Percentiles rank a stretch among this genome's conserved stretches.
Conservation (phyloP, 2,797 vertebrate genomes). For the Eospalax fontanierii region DNA sequence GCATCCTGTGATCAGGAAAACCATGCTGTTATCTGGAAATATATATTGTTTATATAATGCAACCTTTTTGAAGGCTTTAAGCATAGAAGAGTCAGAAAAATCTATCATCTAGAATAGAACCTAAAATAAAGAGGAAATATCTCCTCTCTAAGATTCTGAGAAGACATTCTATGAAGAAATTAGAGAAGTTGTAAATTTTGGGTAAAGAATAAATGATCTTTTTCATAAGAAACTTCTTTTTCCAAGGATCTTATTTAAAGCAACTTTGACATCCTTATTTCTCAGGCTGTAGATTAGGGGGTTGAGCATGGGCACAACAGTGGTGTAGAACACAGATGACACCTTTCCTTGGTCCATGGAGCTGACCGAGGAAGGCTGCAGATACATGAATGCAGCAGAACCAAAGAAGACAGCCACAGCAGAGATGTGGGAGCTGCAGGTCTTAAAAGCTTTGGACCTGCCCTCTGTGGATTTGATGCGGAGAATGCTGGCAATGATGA, state of each 20-base stretch:
- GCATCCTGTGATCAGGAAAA: too few relatives aligned
- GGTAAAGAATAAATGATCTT: not conserved
- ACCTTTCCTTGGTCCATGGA: slow-evolving; percentile 57
- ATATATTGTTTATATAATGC: too few relatives aligned
- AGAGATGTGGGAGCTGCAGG: slow-evolving; percentile 54
- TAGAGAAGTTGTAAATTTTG: not conserved
- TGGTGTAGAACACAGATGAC: slow-evolving; percentile 64
- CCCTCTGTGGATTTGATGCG: not conserved
- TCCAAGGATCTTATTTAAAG: slow-evolving; percentile 31
- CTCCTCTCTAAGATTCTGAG: too few relatives aligned
- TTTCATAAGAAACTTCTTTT: not conserved
- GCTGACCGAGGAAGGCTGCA: slow-evolving; percentile 38
- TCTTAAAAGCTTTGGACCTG: slow-evolving; percentile 64
- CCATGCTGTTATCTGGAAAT: too few relatives aligned
- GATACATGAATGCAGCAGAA: slow-evolving; percentile 49
- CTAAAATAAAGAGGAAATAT: too few relatives aligned
- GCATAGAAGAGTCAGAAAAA: too few relatives aligned
- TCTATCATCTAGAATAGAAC: too few relatives aligned
- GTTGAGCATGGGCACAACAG: slow-evolving; percentile 54
- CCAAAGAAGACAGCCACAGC: slow-evolving; percentile 65
- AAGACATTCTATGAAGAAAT: too few relatives aligned
- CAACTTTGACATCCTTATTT: slow-evolving; percentile 68
- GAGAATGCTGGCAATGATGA: slow-evolving; percentile 61
- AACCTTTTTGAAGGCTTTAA: too few relatives aligned
- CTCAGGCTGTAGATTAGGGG: slow-evolving; percentile 53